Evolutionary conservation across 2,797 vertebrate species (phyloP).

Genomic region (Stomatorhinus walkeri): DNA sequence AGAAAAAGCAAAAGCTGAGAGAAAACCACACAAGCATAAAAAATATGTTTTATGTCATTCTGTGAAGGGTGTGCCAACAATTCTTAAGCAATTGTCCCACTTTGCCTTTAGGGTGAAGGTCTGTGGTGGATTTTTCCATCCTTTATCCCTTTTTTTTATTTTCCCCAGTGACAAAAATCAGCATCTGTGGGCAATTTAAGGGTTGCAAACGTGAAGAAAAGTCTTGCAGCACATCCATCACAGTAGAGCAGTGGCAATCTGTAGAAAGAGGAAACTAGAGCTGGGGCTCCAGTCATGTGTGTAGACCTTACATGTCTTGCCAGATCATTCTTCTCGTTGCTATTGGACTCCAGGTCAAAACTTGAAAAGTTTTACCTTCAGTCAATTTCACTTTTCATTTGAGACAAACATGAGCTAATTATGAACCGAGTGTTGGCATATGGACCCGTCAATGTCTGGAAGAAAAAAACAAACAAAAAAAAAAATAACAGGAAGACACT

Average conservation of each 20-base stretch:
- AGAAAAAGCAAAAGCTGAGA: not conserved
- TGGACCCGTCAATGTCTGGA: not conserved
- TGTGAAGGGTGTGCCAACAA: constrained; percentile 46
- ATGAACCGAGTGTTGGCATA: not conserved
- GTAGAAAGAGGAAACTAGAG: constrained; percentile 46
- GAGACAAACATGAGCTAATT: constrained; percentile 12
- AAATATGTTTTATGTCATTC: constrained; percentile 40
- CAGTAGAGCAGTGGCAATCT: constrained; percentile 43
- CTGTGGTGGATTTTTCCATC: constrained; percentile 47
- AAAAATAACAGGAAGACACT: not conserved
- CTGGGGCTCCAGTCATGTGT: constrained; percentile 8
- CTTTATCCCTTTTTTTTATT: constrained; percentile 47
- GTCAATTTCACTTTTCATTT: not conserved
- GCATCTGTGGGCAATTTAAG: constrained; percentile 57
- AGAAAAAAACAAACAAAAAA: not conserved
- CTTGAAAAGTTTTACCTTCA: constrained; percentile 1
- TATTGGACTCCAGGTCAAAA: not conserved
- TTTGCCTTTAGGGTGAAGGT: constrained; percentile 50
- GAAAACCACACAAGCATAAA: constrained; percentile 29
- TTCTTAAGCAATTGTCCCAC: constrained; percentile 43
- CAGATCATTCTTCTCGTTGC: constrained; percentile 3
- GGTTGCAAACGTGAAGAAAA: constrained; percentile 14
- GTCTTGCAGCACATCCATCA: constrained; percentile 38
- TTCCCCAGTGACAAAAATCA: constrained; percentile 47
- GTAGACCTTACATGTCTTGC: constrained; percentile 48